Evolutionary conservation across 2,888 invertebrate species (phyloP).

Genomic region (Sepiola atlantica): DNA sequence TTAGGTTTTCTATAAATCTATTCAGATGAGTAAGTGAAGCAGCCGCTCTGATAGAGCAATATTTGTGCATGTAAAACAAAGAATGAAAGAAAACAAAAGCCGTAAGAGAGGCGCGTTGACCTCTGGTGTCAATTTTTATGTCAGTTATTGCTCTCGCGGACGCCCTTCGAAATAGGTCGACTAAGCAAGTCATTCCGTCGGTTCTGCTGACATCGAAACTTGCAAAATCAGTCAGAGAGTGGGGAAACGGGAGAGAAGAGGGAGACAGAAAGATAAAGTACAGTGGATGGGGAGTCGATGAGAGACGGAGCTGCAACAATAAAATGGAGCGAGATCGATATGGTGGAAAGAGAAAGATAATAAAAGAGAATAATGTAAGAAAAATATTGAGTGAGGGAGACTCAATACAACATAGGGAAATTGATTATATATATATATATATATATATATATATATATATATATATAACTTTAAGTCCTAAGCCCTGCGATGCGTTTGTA

Average conservation of each 20-base stretch:
- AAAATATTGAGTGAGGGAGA: no score
- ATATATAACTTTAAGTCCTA: no score
- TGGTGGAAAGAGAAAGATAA: no score
- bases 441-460: no score
- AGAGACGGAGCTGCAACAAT: not conserved
- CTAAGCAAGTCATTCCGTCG: not conserved
- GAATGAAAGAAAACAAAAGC: not conserved
- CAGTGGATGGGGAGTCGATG: not conserved
- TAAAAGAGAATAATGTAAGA: no score
- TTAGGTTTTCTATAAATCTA: not conserved
- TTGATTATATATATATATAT: no score
- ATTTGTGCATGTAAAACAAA: not conserved
- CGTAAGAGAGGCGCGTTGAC: not conserved
- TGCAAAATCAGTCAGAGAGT: not conserved
- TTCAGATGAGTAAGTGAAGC: not conserved
- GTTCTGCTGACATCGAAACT: not conserved
- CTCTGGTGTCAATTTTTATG: not conserved
- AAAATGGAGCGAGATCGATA: not conserved
- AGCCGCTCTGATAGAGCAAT: not conserved
- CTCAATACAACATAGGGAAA: no score
- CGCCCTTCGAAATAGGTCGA: not conserved
- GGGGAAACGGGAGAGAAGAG: not conserved
- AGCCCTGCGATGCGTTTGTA: no score
- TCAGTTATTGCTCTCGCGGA: not conserved
- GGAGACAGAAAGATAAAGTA: not conserved